Base-by-base conservation (phyloP, 2,888 invertebrate genomes). In the Trichogramma dendrolimi region DNA sequence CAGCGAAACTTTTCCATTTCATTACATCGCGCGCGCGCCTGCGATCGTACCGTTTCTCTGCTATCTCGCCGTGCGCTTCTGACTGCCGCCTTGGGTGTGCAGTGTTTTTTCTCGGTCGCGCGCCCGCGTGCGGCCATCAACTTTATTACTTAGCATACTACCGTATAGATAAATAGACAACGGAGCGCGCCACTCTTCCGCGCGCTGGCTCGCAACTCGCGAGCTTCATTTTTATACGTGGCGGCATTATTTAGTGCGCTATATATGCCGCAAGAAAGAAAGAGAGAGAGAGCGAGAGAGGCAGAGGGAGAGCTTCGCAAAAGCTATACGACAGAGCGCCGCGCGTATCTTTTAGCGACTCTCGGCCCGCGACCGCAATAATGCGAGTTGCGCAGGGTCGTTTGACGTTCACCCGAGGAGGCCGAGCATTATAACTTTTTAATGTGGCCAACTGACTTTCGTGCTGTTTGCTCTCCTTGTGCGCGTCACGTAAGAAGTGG, bases 1-100 rank as follows among this genome's bases (percentile, higher is more conserved):
- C 55, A 64, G 70, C 69, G 67, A 76, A 77, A 77, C 77, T 77
- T 77, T 76, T 74, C 75, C 77, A 77, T 77, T 76, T 76, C 77
- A 76, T 77, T 77, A 76, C 72, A 70, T 69, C 62, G 61, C 68
- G 68, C 67, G 65, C 61, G 65, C 48, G 46, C 56, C 11, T 46
- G n/a, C 10, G 10, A 46, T 10, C n/a, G n/a, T 46, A 46, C 46
- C n/a, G 8, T 46, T 46, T 10, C 40, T 4, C 41, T 54, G 8
- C 42, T 52, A 5, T 8, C 27, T 27, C 27, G 27, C 27, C 27
- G 27, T 27, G 27, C 27, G 27, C 27, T 27, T 27, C 27, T 27
- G 27, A 27, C 27, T 27, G 27, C 27, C 27, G 27, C 27, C 27
- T 27, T 27, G 27, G 27, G 27, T 27, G 27, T 27, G 27, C 27